Base-by-base conservation (phyloP, 2,888 invertebrate species). In the Cephus sareptanus region DNA sequence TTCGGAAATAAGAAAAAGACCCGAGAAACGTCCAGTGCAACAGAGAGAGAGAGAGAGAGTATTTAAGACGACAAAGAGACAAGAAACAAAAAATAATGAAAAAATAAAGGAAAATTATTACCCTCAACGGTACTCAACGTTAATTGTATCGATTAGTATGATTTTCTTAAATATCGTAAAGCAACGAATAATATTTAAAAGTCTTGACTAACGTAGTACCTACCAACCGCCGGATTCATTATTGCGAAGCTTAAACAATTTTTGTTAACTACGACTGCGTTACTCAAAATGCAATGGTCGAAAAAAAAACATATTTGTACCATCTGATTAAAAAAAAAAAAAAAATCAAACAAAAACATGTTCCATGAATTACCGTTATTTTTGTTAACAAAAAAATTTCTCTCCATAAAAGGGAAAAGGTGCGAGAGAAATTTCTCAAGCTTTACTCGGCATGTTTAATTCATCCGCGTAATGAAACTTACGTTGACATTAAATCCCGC, bases 31-130 rank as follows among this genome's bases (percentile, higher is more conserved):
- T 34, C 35, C 13, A 74, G 40, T 4, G 31, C 9, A 9, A 15
- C 23, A 56, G 40, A 37, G 74, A 73, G n/a, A 34, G n/a, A 69
- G 35, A 35, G 35, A 74, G 40, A 35, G 56, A 77, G n/a, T 12
- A 11, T 31, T 40, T 12, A 33, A n/a, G 76, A 69, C n/a, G 33
- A 68, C 31, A 13, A 33, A 30, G 77, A 76, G 34, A 73, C 33
- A 40, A 77, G 56, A 68, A 68, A 74, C 15, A 56, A 74, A 30
- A 40, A 71, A 23, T 70, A 30, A 74, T 30, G 35, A 71, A 70
- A 74, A 35, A 33, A 34, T 13, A 11, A 37, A 6, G 6, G 68
- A 74, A 77, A 76, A 35, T 31, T 73, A 78, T 70, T 76, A 74
- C 68, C 74, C 2, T 15, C 23, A 56, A 56, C 2, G 23, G 23